Base-by-base conservation (phyloP, 2,888 invertebrate genomes). In the Candidula unifasciata region DNA sequence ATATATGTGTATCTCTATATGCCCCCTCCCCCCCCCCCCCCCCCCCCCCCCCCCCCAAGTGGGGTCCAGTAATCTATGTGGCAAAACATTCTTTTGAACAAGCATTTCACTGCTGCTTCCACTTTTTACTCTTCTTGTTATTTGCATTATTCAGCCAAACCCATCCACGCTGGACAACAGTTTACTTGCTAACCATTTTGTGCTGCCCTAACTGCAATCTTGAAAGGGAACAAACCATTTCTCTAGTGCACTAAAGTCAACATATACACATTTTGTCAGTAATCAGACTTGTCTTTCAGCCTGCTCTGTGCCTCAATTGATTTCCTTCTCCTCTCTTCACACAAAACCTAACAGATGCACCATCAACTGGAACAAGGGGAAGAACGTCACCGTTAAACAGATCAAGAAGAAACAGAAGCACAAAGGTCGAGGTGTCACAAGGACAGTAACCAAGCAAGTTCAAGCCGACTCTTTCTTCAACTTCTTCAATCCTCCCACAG, bases 401-500 rank as follows among this genome's bases (percentile, higher is more conserved):
- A 96, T 99, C 88, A 97, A 97, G 94, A 99, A 99, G 95, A 98
- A 98, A 94, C 99, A 99, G 95, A 99, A 99, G 94, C 99, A 99
- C 94, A 99, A 99, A 96, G 97, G 97, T 71, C 96, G 97, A 87
- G 98, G 98, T 80, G 96, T 97, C 0, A 96, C 97, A 86, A 96
- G 98, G 91, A 97, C 97, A 27, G 96, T 99, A 88, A 97, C 97
- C 80, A 98, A 98, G 95, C 97, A 97, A 81, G 97, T 99, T 89
- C 97, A 97, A 92, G 97, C 97, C 84, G 99, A 99, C 94, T 99
- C 99, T 0, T 99, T 99, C 95, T 99, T 99, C 95, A 99, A 99
- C 94, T 99, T 99, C 95, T 99, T 99, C 95, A 96, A 95, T 89
- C 99, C 99, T 76, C 99, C 99, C 52, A 88, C 90, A 90, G 90